Base-by-base conservation (phyloP, 1,140 invertebrate species). In the Ips nitidus region DNA sequence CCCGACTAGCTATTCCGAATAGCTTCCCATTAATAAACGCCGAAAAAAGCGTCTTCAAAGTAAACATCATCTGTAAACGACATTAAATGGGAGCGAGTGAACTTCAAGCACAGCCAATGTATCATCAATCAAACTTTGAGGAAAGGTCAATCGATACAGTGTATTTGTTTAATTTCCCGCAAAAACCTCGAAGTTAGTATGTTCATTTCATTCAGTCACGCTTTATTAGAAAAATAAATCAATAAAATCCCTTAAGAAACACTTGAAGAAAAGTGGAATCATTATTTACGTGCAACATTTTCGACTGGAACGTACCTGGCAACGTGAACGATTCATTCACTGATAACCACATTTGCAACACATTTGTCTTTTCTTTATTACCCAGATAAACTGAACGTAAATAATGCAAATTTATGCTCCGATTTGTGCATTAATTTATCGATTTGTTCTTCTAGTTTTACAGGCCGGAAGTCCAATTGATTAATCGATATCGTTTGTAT, bases 121-220 rank as follows among this genome's bases (percentile, higher is more conserved):
- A 68, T 68, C 57, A 68, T 68, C 57, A 68, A 68, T 60, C 66
- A 65, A 63, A 52, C 50, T 42, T 53, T 58, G 4, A 47, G 55
- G 66, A 60, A 68, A 68, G 66, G 66, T 60, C 66, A 68, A 68
- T 68, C 66, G 56, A 68, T 68, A 59, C 52, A 53, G 40, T 59
- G 66, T 68, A 60, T 68, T 68, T 60, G 58, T 60, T 68, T 60
- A 67, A 57, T 65, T 62, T 67, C 57, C 56, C 56, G 56, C 56
- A 60, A 67, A 67, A 67, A 67, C 60, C 38, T 5, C 37, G 55
- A 57, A 22, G 22, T 22, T 22, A 22, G 22, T 22, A 22, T 22
- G 22, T 22, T 22, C 22, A 22, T 22, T 22, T 22, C 22, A 22
- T 22, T 22, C 22, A 22, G 22, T 22, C 22, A 22, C 22, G 22